phyloP scores from a whole-genome alignment of 1,140 invertebrate genomes.

The Aphis gossypii region DNA sequence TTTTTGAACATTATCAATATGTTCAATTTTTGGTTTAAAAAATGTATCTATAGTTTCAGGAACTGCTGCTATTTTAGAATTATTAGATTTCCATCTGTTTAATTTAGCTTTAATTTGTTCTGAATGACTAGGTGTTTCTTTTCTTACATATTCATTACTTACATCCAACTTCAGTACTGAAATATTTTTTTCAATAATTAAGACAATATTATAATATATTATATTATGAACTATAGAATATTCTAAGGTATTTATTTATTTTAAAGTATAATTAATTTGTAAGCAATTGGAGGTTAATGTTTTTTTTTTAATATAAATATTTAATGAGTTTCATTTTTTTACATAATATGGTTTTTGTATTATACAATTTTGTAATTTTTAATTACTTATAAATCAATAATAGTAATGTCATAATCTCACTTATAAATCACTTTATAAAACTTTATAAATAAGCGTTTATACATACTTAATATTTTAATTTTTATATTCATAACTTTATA shows the following conservation, averaged over 20 bases:
- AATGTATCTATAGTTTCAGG: background rate
- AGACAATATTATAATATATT: background rate
- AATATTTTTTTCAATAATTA: conserved; percentile 1
- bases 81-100: conserved; percentile 18
- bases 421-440: too few species aligned
- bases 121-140: background rate
- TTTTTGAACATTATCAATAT: conserved; percentile 14
- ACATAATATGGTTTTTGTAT: background rate
- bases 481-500: too few species aligned
- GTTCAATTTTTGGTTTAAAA: background rate
- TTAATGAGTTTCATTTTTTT: background rate
- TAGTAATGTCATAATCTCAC: background rate
- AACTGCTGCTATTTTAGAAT: conserved; percentile 1
- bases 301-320: background rate
- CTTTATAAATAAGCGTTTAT: too few species aligned
- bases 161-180: conserved; percentile 17
- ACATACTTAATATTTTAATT: too few species aligned
- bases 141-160: background rate
- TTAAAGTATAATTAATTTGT: background rate
- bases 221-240: background rate
- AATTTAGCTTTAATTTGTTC: conserved; percentile 34
- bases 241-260: background rate
- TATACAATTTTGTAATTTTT: background rate
- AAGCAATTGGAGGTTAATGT: background rate
- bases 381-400: too few species aligned